phyloP scores from a whole-genome alignment of 2,797 vertebrate genomes.

The Margarornis squamiger region DNA sequence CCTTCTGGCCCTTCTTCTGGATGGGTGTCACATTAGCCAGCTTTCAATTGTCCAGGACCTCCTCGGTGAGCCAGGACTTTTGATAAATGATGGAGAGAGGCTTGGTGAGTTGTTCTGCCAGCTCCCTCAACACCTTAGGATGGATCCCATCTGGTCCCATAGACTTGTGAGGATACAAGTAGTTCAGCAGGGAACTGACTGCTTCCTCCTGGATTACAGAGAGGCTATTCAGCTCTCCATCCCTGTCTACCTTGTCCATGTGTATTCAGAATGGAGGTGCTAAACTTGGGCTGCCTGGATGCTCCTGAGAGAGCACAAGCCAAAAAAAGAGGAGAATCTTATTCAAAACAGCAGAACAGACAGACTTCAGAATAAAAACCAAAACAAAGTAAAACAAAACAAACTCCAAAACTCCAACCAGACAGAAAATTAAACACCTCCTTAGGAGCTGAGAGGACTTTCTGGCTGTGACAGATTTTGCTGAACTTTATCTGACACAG shows the following conservation, averaged over 20 bases:
- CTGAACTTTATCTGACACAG: not conserved
- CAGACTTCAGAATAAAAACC: not conserved
- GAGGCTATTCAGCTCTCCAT: too few relatives aligned
- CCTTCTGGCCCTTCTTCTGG: too few relatives aligned
- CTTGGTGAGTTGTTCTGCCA: too few relatives aligned
- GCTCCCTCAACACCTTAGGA: too few relatives aligned
- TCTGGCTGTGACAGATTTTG: not conserved
- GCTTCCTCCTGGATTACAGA: too few relatives aligned
- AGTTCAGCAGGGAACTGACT: too few relatives aligned
- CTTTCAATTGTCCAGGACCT: too few relatives aligned
- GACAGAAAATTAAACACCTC: not conserved
- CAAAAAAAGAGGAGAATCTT: not conserved
- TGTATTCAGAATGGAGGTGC: not conserved
- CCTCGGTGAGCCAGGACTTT: too few relatives aligned
- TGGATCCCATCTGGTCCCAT: too few relatives aligned
- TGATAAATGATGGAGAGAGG: too few relatives aligned
- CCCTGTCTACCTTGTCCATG: not conserved
- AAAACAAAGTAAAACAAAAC: not conserved
- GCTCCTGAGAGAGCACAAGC: not conserved
- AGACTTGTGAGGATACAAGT: too few relatives aligned
- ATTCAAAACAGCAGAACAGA: not conserved
- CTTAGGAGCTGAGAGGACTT: not conserved
- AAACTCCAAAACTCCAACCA: not conserved
- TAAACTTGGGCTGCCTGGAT: fast-evolving
- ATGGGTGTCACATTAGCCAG: too few relatives aligned